phyloP scores from a whole-genome alignment of 2,888 invertebrate genomes.

The Erannis defoliaria region DNA sequence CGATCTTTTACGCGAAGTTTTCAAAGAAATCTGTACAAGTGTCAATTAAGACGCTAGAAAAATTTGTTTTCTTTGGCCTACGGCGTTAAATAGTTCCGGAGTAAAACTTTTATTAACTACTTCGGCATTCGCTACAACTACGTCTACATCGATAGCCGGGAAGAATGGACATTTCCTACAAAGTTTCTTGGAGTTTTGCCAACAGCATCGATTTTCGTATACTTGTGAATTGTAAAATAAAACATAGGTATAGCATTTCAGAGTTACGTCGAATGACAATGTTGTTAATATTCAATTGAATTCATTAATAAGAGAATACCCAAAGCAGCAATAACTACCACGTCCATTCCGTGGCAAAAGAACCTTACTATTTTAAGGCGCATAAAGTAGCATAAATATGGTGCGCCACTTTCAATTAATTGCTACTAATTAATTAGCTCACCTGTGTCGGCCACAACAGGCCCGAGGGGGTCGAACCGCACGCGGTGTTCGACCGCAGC shows the following conservation, averaged over 20 bases:
- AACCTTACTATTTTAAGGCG: conserved; percentile 17
- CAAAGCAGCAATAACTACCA: neutral
- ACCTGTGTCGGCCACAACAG: conserved; percentile 88
- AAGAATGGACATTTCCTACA: conserved; percentile 29
- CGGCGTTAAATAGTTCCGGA: neutral
- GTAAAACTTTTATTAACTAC: conserved; percentile 13
- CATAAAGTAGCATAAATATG: conserved; percentile 4
- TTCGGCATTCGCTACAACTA: conserved; percentile 5
- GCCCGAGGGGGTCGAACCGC: conserved; percentile 91
- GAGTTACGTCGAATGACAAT: neutral
- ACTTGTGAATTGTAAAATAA: conserved; percentile 30
- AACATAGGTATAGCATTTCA: neutral
- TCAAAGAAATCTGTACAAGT: conserved; percentile 3
- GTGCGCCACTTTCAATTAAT: conserved; percentile 17
- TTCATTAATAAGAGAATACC: neutral
- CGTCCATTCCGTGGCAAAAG: conserved; percentile 11
- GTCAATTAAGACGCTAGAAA: neutral
- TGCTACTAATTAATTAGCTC: conserved; percentile 52
- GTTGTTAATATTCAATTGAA: neutral
- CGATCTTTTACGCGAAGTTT: neutral
- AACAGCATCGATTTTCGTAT: conserved; percentile 58
- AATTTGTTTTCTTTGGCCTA: neutral
- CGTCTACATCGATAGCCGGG: conserved; percentile 18
- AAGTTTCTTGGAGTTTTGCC: conserved; percentile 54
- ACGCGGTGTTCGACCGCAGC: conserved; percentile 91